Conservation (phyloP, 2,888 invertebrate species). For the Campoplex capitator region DNA sequence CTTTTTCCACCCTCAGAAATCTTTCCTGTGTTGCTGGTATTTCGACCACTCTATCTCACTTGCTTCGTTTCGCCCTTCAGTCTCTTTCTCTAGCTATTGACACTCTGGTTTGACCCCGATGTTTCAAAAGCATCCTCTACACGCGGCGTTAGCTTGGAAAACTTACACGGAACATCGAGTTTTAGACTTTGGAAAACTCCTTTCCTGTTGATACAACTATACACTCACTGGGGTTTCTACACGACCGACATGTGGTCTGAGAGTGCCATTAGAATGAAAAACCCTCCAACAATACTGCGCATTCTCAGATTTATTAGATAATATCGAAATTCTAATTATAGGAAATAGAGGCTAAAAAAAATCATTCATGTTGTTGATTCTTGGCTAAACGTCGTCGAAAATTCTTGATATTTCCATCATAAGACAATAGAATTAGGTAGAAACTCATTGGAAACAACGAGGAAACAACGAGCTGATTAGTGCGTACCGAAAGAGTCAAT, state of each 20-base stretch:
- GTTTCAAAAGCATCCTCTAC: constrained; percentile 37
- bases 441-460: no score
- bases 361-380: no score
- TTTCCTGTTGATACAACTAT: constrained; percentile 70
- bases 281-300: no score
- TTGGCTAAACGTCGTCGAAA: no score
- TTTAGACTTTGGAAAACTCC: constrained; percentile 69
- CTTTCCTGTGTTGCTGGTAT: not conserved
- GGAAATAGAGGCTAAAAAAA: no score
- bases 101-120: constrained; percentile 41
- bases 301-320: no score
- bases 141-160: constrained; percentile 63
- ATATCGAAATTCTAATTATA: no score
- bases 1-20: constrained; percentile 7
- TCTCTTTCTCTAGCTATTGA: not conserved
- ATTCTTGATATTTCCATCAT: no score
- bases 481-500: no score
- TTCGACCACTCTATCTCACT: not conserved
- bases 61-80: constrained; percentile 1
- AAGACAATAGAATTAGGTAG: no score
- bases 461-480: no score
- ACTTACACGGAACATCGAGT: constrained; percentile 67
- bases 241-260: not conserved
- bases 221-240: not conserved
- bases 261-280: no score